Evolutionary conservation across 2,888 invertebrate species (phyloP).

Genomic region (Octodonta nipae): DNA sequence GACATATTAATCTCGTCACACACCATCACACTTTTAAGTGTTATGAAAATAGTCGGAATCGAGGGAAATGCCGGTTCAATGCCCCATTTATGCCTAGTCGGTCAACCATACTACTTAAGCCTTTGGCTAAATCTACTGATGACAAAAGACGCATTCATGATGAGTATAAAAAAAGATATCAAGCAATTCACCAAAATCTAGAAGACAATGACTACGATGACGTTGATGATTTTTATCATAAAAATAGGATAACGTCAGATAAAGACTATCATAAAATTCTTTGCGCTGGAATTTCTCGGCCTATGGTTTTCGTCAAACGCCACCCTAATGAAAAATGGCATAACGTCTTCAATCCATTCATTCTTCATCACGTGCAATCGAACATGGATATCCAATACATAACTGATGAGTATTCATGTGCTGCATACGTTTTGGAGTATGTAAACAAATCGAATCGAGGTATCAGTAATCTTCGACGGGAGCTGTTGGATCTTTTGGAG

Average conservation of each 20-base stretch:
- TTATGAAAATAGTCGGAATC: not conserved
- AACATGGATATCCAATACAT: slow-evolving; percentile 32
- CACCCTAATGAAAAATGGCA: slow-evolving; percentile 28
- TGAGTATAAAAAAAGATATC: not conserved
- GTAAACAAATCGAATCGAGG: slow-evolving; percentile 30
- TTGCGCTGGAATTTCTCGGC: slow-evolving; percentile 18
- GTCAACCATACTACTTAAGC: not conserved
- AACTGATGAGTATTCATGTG: slow-evolving; percentile 31
- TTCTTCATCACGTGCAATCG: slow-evolving; percentile 23
- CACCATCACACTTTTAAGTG: not conserved
- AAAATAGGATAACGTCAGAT: slow-evolving; percentile 17
- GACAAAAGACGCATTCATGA: not conserved
- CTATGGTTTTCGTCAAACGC: slow-evolving; percentile 27
- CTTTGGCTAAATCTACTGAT: no score
- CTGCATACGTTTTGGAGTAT: slow-evolving; percentile 32
- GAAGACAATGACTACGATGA: slow-evolving; percentile 1
- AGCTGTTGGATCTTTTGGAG: slow-evolving; percentile 23
- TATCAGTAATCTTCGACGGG: slow-evolving; percentile 25
- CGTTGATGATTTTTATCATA: slow-evolving; percentile 4
- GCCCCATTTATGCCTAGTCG: not conserved
- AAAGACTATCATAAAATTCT: slow-evolving; percentile 20
- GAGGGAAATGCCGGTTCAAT: not conserved
- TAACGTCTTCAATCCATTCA: slow-evolving; percentile 31
- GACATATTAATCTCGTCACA: not conserved
- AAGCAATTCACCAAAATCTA: not conserved